A percentile compares a stretch with the other conserved stretches of the same genome.
These are phyloP conservation scores for Mythimna lalbum DNA, from an alignment of 2,888 invertebrate genomes.

Conservation along the genomic window DNA sequence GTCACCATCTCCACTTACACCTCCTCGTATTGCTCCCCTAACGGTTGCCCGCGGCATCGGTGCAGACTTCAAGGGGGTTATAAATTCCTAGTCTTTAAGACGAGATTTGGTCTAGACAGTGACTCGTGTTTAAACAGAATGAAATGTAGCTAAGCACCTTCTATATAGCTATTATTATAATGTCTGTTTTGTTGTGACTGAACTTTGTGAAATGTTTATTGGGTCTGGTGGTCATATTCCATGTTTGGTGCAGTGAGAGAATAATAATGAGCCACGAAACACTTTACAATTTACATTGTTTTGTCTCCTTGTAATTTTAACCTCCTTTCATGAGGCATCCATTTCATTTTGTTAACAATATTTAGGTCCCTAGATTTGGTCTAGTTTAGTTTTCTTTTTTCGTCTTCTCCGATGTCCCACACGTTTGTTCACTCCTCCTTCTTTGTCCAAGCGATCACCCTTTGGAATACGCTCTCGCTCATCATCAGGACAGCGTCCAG, in stretches of 20 bases:
- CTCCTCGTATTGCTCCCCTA: slow-evolving; percentile 8
- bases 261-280: neutral
- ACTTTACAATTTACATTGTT: neutral
- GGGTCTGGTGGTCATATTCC: neutral
- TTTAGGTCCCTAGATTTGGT: neutral
- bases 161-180: slow-evolving; percentile 30
- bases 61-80: slow-evolving; percentile 33
- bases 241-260: too few species aligned
- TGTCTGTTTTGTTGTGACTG: slow-evolving; percentile 25
- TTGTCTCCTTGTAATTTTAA: neutral
- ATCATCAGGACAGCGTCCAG: too few species aligned
- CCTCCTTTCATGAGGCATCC: neutral
- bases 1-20: slow-evolving; percentile 12
- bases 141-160: slow-evolving; percentile 17
- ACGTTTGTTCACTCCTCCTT: too few species aligned
- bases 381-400: neutral
- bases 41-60: slow-evolving; percentile 6
- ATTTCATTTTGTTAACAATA: neutral
- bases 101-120: slow-evolving; percentile 58
- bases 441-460: too few species aligned
- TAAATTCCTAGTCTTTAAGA: slow-evolving; percentile 50
- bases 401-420: too few species aligned
- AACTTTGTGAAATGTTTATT: neutral
- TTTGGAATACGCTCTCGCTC: too few species aligned
- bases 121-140: slow-evolving; percentile 37